Conservation (phyloP, 2,888 invertebrate species). For the Leptogaster cylindrica region DNA sequence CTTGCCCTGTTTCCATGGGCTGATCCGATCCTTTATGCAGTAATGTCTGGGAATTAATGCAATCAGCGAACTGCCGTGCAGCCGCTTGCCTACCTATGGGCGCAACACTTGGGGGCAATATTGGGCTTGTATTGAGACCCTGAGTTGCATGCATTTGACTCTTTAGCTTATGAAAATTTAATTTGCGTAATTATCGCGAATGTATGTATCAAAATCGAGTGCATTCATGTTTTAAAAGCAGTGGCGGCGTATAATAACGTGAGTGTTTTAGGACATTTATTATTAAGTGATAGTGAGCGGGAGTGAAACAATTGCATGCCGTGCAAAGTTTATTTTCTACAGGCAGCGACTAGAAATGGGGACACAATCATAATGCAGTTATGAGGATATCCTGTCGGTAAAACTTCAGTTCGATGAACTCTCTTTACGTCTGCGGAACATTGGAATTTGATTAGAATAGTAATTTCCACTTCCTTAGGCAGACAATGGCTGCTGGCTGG, state of each 20-base stretch:
- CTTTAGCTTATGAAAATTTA: constrained; percentile 14
- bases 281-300: neutral
- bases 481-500: no score
- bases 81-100: neutral
- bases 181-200: constrained; percentile 19
- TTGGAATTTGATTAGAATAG: constrained; percentile 13
- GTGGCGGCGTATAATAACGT: constrained; percentile 10
- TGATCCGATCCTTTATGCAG: neutral
- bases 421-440: neutral
- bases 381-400: neutral
- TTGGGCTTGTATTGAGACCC: neutral
- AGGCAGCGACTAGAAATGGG: neutral
- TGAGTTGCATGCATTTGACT: constrained; percentile 8
- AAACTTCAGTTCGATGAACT: neutral
- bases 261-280: constrained; percentile 22
- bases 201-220: neutral
- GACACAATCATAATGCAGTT: constrained; percentile 19
- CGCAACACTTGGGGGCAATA: no score
- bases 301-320: constrained; percentile 2
- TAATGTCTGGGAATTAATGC: neutral
- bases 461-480: neutral
- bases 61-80: neutral
- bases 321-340: neutral
- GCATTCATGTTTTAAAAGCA: constrained; percentile 11
- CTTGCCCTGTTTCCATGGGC: neutral